A percentile compares a stretch with the other conserved stretches of the same genome.
phyloP scores from a whole-genome alignment of 2,797 vertebrate species.

The Lerista edwardsae region DNA sequence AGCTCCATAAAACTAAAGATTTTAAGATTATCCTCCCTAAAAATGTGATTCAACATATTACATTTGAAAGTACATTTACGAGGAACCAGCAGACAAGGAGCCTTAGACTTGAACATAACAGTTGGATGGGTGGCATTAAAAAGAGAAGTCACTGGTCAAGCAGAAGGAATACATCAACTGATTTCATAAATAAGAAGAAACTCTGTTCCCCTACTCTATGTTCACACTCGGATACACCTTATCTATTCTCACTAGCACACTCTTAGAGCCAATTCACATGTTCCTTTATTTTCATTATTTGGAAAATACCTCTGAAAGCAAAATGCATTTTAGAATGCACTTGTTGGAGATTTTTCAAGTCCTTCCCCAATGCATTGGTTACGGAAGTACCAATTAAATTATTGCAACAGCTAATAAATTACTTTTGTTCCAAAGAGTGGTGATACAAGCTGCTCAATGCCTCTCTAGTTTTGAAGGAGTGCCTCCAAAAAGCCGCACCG shows the following conservation, averaged over 20 bases:
- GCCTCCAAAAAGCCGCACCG: too few relatives aligned
- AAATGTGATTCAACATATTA: not conserved
- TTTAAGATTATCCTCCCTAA: slow-evolving; percentile 18
- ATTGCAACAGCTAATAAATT: too few relatives aligned
- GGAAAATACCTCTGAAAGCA: not conserved
- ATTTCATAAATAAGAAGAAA: not conserved
- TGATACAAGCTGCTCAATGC: too few relatives aligned
- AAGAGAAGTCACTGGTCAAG: not conserved
- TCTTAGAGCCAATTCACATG: not conserved
- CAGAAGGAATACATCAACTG: not conserved
- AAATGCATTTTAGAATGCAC: not conserved
- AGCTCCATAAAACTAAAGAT: not conserved
- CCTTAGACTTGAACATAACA: not conserved
- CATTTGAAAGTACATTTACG: slow-evolving; percentile 3
- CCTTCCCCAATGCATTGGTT: too few relatives aligned
- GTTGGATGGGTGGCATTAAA: not conserved
- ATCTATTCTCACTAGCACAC: not conserved
- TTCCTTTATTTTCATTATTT: not conserved
- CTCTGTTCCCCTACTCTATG: not conserved
- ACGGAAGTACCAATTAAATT: too few relatives aligned
- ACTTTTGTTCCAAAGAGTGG: too few relatives aligned
- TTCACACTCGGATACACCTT: not conserved
- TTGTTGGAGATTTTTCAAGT: too few relatives aligned
- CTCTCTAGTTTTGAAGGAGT: too few relatives aligned
- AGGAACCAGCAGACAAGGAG: slow-evolving; percentile 5